These are phyloP conservation scores for Adelges cooleyi DNA, from an alignment of 1,140 invertebrate genomes.

Conservation along the genomic window DNA sequence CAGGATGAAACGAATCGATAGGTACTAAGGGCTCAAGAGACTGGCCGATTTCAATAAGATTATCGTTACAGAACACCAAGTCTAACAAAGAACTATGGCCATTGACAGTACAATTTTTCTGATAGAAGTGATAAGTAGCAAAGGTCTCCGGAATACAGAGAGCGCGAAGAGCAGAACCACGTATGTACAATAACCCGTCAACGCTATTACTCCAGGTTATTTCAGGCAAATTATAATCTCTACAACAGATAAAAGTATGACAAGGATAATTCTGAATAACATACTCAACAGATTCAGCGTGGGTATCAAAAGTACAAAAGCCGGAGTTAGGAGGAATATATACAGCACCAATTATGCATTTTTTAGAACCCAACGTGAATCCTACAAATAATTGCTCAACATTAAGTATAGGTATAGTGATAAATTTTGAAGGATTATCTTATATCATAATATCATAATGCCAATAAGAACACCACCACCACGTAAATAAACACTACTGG, in stretches of 20 bases:
- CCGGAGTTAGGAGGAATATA: not conserved
- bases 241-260: not conserved
- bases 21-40: not conserved
- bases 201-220: not conserved
- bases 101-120: not conserved
- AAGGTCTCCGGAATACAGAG: not conserved
- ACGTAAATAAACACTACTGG: not conserved
- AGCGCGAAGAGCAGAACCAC: not conserved
- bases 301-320: not conserved
- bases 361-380: not conserved
- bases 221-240: not conserved
- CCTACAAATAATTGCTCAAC: not conserved
- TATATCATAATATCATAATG: too few species aligned
- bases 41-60: not conserved
- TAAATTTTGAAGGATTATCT: not conserved
- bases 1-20: not conserved
- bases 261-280: not conserved
- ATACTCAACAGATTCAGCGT: not conserved
- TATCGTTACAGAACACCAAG: not conserved
- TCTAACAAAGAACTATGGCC: not conserved
- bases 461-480: not conserved
- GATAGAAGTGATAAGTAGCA: not conserved
- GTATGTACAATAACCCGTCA: not conserved
- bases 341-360: not conserved
- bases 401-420: not conserved